Evolutionary conservation across 35 echinoderm and acorn worm genomes (phyloP).

Genomic region (Patiria miniata): DNA sequence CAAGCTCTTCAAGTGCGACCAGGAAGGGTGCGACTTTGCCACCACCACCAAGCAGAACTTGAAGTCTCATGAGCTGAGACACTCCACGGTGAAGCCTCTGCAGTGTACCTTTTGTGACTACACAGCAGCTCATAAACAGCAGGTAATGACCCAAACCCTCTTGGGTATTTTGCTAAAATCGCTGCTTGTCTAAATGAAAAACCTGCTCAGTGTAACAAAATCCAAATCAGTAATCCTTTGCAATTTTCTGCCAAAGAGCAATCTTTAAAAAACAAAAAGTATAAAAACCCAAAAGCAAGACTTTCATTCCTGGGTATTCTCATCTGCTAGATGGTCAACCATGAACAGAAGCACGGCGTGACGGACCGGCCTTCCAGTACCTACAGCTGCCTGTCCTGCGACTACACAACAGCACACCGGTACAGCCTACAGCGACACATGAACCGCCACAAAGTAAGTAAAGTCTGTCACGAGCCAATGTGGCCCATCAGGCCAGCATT

Average conservation of each 20-base stretch:
- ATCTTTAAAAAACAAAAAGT: too few relatives aligned
- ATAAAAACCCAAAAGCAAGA: too few relatives aligned
- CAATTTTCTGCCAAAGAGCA: too few relatives aligned
- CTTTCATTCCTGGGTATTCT: too few relatives aligned
- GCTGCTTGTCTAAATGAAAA: too few relatives aligned
- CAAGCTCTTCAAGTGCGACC: conserved; percentile 57
- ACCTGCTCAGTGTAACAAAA: too few relatives aligned
- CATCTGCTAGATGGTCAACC: background rate
- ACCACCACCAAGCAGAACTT: conserved; percentile 79
- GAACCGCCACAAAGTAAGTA: conserved; percentile 62
- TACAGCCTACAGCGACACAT: conserved; percentile 81
- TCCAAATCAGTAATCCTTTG: too few relatives aligned
- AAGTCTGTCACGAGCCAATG: too few relatives aligned
- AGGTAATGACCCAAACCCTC: conserved; percentile 35
- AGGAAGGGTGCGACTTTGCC: conserved; percentile 63
- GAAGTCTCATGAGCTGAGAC: conserved; percentile 70
- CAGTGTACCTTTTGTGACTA: conserved; percentile 66
- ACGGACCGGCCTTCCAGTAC: background rate
- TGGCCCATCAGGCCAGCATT: too few relatives aligned
- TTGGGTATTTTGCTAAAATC: too few relatives aligned
- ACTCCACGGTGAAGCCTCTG: conserved; percentile 58
- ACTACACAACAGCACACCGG: conserved; percentile 59
- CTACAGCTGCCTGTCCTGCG: conserved; percentile 63
- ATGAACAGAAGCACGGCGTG: conserved; percentile 1
- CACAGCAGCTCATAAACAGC: conserved; percentile 39